These are phyloP conservation scores for Oryctolagus cuniculus DNA, from an alignment of 2,113 vertebrate genomes.

Conservation along the genomic window mOryCun1.1 NC_091433.1:107216001-107216500, in stretches of 20 bases:
- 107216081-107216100: not conserved
- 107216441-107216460: fast-evolving
- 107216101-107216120: not conserved
- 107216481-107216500: not conserved
- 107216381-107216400: not conserved
- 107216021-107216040: not conserved
- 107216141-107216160: fast-evolving
- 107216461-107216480: not conserved
- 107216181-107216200: no score
- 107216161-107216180: no score
- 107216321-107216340: not conserved
- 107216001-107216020: not conserved
- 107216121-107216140: not conserved
- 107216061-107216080: not conserved
- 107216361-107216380: not conserved
- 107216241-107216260: not conserved
- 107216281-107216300: fast-evolving
- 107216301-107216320: not conserved
- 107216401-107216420: fast-evolving
- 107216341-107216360: not conserved
- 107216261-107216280: not conserved
- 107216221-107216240: not conserved
- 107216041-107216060: not conserved
- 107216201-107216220: not conserved
- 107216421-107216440: not conserved